Conservation (phyloP, 2,113 vertebrate species). For the Heloderma charlesbogerti region DNA sequence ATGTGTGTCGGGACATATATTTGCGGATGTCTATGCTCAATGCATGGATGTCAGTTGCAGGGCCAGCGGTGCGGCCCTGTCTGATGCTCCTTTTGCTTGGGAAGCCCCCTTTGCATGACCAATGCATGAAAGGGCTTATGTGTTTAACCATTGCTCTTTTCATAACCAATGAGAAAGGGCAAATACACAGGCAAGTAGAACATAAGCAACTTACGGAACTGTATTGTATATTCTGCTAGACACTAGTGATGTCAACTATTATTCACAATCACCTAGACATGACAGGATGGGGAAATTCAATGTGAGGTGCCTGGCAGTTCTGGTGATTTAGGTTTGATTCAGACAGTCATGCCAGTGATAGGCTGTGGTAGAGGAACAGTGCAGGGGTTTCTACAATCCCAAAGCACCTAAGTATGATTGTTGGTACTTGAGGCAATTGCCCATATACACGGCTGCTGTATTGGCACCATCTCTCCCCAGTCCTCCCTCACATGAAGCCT, state of each 20-base stretch:
- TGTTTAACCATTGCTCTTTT: too few species aligned
- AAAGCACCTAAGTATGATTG: neutral
- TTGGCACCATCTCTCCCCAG: neutral
- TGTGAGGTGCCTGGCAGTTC: neutral
- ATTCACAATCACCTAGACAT: neutral
- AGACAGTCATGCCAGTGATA: neutral
- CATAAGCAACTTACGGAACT: neutral
- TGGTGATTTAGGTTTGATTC: neutral
- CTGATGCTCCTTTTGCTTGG: neutral
- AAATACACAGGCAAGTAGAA: neutral
- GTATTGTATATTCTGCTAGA: neutral
- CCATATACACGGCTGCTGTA: neutral
- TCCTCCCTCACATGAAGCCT: neutral
- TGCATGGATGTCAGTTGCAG: neutral
- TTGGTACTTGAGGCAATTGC: neutral
- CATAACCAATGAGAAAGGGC: neutral
- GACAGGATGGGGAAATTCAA: neutral
- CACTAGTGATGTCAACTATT: neutral
- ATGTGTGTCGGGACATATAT: neutral
- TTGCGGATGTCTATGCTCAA: neutral
- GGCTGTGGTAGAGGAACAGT: neutral
- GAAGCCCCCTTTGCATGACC: neutral
- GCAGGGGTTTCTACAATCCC: neutral
- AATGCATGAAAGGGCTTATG: neutral
- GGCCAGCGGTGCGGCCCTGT: neutral